Base-by-base conservation (phyloP, 2,797 vertebrate genomes). In the Hafferia zeledoni region DNA sequence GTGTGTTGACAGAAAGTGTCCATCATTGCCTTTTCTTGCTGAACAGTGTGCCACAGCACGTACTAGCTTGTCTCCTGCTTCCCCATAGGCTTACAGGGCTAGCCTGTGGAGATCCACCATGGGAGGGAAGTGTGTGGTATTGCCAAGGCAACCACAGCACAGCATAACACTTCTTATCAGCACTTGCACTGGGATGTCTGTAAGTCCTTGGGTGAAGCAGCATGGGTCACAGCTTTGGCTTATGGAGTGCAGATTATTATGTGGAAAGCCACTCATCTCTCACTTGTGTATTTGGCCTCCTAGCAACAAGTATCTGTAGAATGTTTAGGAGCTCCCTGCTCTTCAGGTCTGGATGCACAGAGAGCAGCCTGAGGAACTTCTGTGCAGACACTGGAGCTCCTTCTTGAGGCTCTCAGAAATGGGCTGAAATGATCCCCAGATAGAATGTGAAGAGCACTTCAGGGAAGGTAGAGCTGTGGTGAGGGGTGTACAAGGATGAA, bases 111-210 rank as follows among this genome's bases (percentile, higher is more conserved):
- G 35, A 13, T 46, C 25, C 3, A 5, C 30, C 18, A 1, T 1
- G 5, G 27, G 19, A 59, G 27, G n/a, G 33, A 76, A 33, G 31
- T 0, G 4, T 1, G 4, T 46, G 49, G 0, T 20, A n/a, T 18
- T 5, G 7, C 30, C 11, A 15, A 20, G 17, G 55, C 57, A 27
- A 17, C 19, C 2, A 4, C 22, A 41, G 47, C 31, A 23, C 16
- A 57, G 31, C 33, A 33, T 11, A 65, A 27, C 37, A 7, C 43
- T 37, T 52, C 0, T 0, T 69, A 27, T 30, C 57, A 47, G 19
- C 56, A 67, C 27, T 49, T 35, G 20, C 43, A n/a, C 39, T 4
- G 11, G 69, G 60, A 9, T 44, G 31, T 18, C 23, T 52, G 49
- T 61, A 72, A 86, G 69, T 33, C 23, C n/a, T 37, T 28, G 5